Conservation (phyloP, 2,113 vertebrate species). For the Rhea americana region DNA sequence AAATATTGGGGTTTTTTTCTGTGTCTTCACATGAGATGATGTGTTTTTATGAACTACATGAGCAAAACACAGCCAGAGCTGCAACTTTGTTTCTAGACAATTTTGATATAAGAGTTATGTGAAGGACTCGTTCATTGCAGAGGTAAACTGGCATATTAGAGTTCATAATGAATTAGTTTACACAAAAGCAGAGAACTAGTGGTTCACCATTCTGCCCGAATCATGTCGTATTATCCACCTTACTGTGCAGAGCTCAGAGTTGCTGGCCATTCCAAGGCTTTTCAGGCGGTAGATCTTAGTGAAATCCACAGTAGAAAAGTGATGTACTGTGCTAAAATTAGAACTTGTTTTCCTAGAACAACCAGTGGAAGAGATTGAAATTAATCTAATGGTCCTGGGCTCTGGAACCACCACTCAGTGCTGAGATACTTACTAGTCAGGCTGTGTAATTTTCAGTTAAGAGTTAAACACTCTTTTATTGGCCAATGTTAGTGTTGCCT, state of each 20-base stretch:
- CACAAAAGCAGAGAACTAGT: not conserved
- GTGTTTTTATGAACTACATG: not conserved
- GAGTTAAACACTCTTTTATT: not conserved
- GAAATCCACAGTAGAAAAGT: not conserved
- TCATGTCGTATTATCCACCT: not conserved
- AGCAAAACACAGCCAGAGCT: not conserved
- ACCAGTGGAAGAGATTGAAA: not conserved
- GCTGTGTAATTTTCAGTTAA: not conserved
- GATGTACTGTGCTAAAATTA: not conserved
- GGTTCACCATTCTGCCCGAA: not conserved
- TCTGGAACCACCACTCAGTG: not conserved
- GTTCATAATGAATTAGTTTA: not conserved
- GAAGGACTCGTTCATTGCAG: not conserved
- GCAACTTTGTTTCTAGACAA: not conserved
- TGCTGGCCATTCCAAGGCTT: not conserved
- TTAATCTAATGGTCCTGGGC: not conserved
- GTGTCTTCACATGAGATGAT: not conserved
- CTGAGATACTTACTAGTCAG: not conserved
- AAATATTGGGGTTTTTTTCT: not conserved
- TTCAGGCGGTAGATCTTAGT: not conserved
- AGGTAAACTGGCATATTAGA: not conserved
- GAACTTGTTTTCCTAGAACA: not conserved
- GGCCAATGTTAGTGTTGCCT: not conserved
- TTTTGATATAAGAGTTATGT: not conserved
- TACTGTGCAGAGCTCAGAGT: not conserved